Conservation (phyloP, 2,113 vertebrate genomes). For the Geococcyx californianus region DNA sequence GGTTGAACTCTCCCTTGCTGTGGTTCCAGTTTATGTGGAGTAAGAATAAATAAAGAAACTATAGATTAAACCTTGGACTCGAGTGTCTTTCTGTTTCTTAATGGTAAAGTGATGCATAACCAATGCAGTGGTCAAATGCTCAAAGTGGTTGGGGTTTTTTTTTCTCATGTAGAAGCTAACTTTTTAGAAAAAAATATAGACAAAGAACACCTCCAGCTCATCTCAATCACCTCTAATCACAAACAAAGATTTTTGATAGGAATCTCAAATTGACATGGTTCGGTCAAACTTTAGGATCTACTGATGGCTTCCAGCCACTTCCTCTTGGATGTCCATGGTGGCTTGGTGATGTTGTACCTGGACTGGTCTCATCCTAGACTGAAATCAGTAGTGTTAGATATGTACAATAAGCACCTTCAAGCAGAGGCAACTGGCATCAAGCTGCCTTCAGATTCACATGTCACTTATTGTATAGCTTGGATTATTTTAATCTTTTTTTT, state of each 20-base stretch:
- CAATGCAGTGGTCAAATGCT: background rate
- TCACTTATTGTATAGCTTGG: background rate
- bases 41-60: background rate
- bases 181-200: background rate
- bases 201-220: background rate
- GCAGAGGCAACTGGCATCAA: background rate
- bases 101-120: background rate
- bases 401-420: background rate
- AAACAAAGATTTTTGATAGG: background rate
- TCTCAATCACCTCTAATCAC: background rate
- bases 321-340: background rate
- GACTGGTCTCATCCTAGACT: background rate
- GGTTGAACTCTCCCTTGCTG: background rate
- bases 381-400: accelerated
- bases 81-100: background rate
- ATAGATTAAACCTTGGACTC: background rate
- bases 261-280: background rate
- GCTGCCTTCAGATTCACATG: background rate
- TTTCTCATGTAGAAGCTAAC: background rate
- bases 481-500: background rate
- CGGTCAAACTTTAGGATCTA: background rate
- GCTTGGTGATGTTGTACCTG: background rate
- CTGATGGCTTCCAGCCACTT: accelerated
- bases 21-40: background rate
- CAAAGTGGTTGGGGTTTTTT: background rate